Evolutionary conservation across 2,797 vertebrate genomes (phyloP), one percentile per base, ranked within the genome.

Genomic region (Euphonia xanthogaster): DNA sequence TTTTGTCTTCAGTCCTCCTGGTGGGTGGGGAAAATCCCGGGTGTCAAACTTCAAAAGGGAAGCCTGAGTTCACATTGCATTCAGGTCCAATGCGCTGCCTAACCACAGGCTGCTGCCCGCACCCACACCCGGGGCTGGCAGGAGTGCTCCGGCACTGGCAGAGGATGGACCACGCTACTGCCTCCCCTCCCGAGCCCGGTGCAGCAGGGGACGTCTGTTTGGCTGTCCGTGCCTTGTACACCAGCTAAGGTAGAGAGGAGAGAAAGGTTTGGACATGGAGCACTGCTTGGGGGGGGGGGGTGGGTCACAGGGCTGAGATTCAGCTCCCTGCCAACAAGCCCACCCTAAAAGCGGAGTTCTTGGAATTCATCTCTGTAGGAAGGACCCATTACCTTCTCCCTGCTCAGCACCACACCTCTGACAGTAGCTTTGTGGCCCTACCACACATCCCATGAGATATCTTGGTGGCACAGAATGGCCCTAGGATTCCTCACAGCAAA

Each of bases 21-120:
- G 79, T 96, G 96, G 97, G 97, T 97, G 97, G 97, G 98, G 94
- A 96, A 98, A 98, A 91, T 94, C 97, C 97, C 96, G 70, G 87
- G 94, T 97, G 95, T 97, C 97, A 97, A 88, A 97, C 97, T 98
- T 98, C 97, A 98, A 96, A 98, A 98, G 96, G 92, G 93, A 95
- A 98, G 97, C 97, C 88, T 88, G 97, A 95, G 92, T 96, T 97
- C 97, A 95, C 93, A 91, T 60, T 72, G 51, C 90, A 96, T 97
- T 97, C 95, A 87, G 78, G 92, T 95, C 94, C 94, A 75, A 96
- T 39, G 95, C 51, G 30, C 95, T 97, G 96, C 96, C 82, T 91
- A 96, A 95, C 94, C 96, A 37, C 83, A 87, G 95, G 94, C 95
- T 96, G 90, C 96, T 85, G 82, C 86, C 85, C 5, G 17, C 80